Conservation (phyloP, 2,888 invertebrate genomes). For the Cerastoderma edule region DNA sequence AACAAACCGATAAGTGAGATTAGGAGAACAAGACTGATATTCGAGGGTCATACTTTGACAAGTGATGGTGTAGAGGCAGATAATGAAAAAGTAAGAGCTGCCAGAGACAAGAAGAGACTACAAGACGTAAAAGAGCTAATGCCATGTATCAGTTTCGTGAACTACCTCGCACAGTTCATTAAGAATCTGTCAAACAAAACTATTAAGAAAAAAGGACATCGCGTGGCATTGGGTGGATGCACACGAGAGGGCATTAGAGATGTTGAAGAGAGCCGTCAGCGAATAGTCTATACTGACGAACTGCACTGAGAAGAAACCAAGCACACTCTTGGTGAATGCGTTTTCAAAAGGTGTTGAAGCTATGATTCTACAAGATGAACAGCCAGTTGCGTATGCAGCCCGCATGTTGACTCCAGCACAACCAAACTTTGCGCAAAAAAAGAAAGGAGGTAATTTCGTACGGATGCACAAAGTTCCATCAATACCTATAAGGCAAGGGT, state of each 20-base stretch:
- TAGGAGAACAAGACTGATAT: conserved; percentile 34
- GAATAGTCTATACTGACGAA: conserved; percentile 55
- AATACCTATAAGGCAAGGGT: conserved; percentile 30
- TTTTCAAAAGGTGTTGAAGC: conserved; percentile 61
- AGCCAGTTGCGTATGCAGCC: conserved; percentile 42
- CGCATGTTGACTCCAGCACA: conserved; percentile 27
- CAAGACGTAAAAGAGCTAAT: conserved; percentile 32
- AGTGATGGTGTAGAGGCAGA: conserved; percentile 39
- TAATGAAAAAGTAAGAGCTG: conserved; percentile 41
- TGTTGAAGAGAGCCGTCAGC: conserved; percentile 43
- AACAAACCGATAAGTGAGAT: conserved; percentile 45
- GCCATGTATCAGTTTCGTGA: conserved; percentile 55
- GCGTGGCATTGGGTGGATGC: conserved; percentile 30
- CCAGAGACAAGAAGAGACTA: conserved; percentile 27
- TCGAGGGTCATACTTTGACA: conserved; percentile 52
- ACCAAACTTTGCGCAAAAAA: conserved; percentile 31
- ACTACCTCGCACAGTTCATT: conserved; percentile 55
- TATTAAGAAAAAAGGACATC: conserved; percentile 40
- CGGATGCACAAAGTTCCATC: conserved; percentile 34
- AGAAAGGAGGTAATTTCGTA: conserved; percentile 33
- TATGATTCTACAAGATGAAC: conserved; percentile 53
- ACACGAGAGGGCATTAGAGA: conserved; percentile 60
- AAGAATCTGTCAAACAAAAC: conserved; percentile 45
- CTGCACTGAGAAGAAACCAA: conserved; percentile 33
- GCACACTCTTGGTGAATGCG: conserved; percentile 57